phyloP scores from a whole-genome alignment of 2,797 vertebrate genomes.

The Hydrophis major region DNA sequence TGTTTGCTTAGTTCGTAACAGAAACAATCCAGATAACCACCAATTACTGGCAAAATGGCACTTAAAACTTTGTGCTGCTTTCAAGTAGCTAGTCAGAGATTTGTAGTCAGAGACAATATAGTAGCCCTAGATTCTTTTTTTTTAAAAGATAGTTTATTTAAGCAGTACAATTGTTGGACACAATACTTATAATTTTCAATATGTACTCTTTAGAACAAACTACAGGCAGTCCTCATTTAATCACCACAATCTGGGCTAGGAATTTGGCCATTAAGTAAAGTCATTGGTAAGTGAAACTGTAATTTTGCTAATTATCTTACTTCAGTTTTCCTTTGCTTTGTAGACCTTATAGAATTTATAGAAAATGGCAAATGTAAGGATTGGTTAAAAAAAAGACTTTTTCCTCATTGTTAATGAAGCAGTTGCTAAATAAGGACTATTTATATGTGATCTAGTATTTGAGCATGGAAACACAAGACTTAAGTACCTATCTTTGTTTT shows the following conservation, averaged over 20 bases:
- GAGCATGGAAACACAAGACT: background rate
- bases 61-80: background rate
- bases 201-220: background rate
- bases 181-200: background rate
- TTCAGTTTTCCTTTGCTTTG: background rate
- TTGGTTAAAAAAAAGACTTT: background rate
- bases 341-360: background rate
- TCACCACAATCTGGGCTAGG: background rate
- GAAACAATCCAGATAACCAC: background rate
- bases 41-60: background rate
- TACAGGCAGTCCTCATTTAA: background rate
- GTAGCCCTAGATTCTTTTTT: background rate
- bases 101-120: background rate
- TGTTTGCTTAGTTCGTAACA: no score
- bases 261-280: background rate
- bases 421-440: background rate
- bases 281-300: background rate
- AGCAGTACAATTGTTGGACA: background rate
- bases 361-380: background rate
- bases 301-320: background rate
- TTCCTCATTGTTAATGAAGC: background rate
- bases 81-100: background rate
- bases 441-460: background rate
- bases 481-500: background rate
- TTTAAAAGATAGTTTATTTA: background rate